Evolutionary conservation across 1,140 invertebrate species (phyloP), one percentile per base, ranked within the genome.

Genomic region (Sminthurinus signatus): DNA sequence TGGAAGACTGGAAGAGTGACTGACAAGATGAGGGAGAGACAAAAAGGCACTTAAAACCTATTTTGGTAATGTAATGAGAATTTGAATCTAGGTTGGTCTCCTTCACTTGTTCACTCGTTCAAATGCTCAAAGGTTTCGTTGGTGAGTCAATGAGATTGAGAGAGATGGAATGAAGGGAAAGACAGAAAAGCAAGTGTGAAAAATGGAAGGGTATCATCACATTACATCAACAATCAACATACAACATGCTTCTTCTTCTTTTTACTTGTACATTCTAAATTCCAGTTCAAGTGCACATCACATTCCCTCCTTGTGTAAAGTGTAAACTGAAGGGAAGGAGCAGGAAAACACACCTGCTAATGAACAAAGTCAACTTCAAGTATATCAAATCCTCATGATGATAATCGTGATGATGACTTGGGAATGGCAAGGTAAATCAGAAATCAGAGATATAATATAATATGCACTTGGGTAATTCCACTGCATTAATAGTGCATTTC

Each of bases 11-110:
- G 39, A 5, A 29, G 10, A 56, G 28, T 56, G 54, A 42, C 29
- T 31, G 54, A 56, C 44, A 29, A 19, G 46, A 48, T 5, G 46
- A 23, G 46, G 19, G 46, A 48, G 5, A 19, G n/a, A n/a, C n/a
- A n/a, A n/a, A n/a, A 29, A 52, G 25, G 50, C 50, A 52, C 50
- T 52, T 52, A 52, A 23, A 14, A 8, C 44, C 44, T 48, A 21
- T n/a, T 48, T 48, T 48, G 44, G 44, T 21, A 48, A 10, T 25
- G 44, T 48, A 48, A 48, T 48, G 44, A n/a, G n/a, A 48, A 48
- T 21, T 48, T 8, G 5, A 48, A 25, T n/a, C 8, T 48, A 36
- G 32, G 32, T 36, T 36, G 32, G 32, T 36, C n/a, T n/a, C n/a
- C n/a, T n/a, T n/a, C n/a, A n/a, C n/a, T n/a, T n/a, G n/a, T n/a